phyloP scores from a whole-genome alignment of 2,113 vertebrate species.

The Chauna torquata region DNA sequence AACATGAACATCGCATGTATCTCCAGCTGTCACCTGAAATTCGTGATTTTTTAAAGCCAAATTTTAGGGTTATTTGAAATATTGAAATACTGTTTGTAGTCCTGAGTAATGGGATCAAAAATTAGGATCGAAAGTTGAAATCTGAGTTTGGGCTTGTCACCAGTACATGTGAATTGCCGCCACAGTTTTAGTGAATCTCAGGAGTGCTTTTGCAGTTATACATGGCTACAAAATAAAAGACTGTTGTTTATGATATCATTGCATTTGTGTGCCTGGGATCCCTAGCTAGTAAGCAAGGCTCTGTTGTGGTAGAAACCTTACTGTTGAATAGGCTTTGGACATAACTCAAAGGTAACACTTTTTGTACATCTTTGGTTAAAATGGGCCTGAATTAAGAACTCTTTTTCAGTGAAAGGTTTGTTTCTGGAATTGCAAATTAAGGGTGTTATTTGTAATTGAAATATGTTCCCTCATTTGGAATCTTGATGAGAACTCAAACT shows the following conservation, averaged over 20 bases:
- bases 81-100: not conserved
- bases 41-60: not conserved
- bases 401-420: not conserved
- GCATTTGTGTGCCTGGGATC: not conserved
- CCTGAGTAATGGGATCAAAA: not conserved
- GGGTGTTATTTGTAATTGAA: not conserved
- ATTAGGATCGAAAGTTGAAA: not conserved
- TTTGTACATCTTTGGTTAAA: not conserved
- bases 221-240: not conserved
- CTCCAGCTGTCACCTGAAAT: not conserved
- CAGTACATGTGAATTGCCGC: not conserved
- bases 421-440: not conserved
- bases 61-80: not conserved
- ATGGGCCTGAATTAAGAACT: not conserved
- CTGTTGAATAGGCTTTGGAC: not conserved
- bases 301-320: not conserved
- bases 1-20: not conserved
- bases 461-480: not conserved
- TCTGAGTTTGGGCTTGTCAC: not conserved
- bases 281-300: not conserved
- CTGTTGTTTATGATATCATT: not conserved
- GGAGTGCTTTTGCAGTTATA: not conserved
- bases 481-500: not conserved
- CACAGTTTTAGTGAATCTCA: not conserved
- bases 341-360: not conserved